Evolutionary conservation across 2,113 vertebrate genomes (phyloP).

Genomic region (Phodopus roborovskii): DNA sequence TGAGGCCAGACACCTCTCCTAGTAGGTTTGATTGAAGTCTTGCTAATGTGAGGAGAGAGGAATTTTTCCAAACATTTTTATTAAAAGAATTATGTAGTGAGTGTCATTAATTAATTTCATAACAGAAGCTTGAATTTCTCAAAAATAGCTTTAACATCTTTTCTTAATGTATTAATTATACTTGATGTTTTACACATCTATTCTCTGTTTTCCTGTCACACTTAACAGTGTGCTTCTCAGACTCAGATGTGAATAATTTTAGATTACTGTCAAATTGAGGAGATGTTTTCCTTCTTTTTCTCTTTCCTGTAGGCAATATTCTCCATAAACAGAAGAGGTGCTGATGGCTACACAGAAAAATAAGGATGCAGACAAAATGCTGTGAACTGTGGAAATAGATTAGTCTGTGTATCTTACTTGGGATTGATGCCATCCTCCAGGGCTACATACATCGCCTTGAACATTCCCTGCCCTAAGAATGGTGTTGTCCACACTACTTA

Average conservation of each 20-base stretch:
- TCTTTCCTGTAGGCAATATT: background rate
- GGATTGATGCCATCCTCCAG: too few relatives aligned
- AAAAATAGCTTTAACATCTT: conserved; percentile 54
- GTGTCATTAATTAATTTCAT: conserved; percentile 66
- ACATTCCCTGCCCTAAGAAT: background rate
- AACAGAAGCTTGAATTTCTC: conserved; percentile 47
- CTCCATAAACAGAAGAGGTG: background rate
- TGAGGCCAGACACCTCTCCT: background rate
- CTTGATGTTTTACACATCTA: conserved; percentile 51
- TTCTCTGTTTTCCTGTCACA: conserved; percentile 56
- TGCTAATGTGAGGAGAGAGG: background rate
- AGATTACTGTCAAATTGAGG: background rate
- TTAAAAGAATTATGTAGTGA: conserved; percentile 3
- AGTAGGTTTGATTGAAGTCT: background rate
- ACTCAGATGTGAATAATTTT: conserved; percentile 57
- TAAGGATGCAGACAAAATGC: background rate
- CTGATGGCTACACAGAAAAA: background rate
- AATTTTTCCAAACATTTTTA: conserved; percentile 14
- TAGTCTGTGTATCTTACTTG: background rate
- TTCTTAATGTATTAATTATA: conserved; percentile 56
- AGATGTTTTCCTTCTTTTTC: conserved; percentile 17
- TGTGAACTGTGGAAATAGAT: background rate
- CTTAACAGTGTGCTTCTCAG: background rate
- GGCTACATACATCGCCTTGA: background rate
- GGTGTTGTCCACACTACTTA: background rate